Percentiles rank a stretch among this genome's conserved stretches.
Evolutionary conservation across 1,140 invertebrate genomes (phyloP).

Genomic region (Neuroterus valhalla): DNA sequence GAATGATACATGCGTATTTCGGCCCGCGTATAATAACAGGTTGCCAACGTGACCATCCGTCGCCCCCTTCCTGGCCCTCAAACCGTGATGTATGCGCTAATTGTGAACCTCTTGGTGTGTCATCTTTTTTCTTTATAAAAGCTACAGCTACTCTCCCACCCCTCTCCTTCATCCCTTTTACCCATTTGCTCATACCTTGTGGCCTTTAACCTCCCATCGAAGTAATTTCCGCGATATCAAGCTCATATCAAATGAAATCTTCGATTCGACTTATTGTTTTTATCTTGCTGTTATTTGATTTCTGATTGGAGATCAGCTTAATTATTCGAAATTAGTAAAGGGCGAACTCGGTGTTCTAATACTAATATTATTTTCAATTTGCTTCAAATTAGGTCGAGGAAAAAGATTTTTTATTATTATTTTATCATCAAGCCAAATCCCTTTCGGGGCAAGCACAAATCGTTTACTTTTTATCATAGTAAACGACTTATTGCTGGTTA

Average conservation of each 20-base stretch:
- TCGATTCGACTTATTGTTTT: too few species aligned
- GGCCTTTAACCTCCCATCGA: not conserved
- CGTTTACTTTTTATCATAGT: too few species aligned
- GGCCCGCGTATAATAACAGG: constrained; percentile 71
- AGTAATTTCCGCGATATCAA: not conserved
- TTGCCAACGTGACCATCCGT: constrained; percentile 64
- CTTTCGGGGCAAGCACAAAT: too few species aligned
- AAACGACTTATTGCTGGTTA: too few species aligned
- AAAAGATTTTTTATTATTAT: too few species aligned
- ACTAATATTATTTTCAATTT: too few species aligned
- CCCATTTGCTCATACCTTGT: constrained; percentile 27
- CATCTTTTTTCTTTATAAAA: constrained; percentile 44
- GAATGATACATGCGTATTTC: constrained; percentile 69
- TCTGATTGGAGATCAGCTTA: too few species aligned
- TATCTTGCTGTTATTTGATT: too few species aligned
- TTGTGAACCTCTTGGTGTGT: constrained; percentile 55
- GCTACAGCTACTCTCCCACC: constrained; percentile 35
- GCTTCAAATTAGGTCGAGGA: too few species aligned
- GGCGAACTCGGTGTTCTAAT: too few species aligned
- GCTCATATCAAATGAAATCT: not conserved
- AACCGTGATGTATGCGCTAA: constrained; percentile 65
- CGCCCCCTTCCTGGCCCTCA: constrained; percentile 50
- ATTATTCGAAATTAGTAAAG: too few species aligned
- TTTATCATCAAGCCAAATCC: too few species aligned
- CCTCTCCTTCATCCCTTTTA: constrained; percentile 23